These are phyloP conservation scores for Ptilonorhynchus violaceus DNA, from an alignment of 2,113 vertebrate species.

Conservation along the genomic window DNA sequence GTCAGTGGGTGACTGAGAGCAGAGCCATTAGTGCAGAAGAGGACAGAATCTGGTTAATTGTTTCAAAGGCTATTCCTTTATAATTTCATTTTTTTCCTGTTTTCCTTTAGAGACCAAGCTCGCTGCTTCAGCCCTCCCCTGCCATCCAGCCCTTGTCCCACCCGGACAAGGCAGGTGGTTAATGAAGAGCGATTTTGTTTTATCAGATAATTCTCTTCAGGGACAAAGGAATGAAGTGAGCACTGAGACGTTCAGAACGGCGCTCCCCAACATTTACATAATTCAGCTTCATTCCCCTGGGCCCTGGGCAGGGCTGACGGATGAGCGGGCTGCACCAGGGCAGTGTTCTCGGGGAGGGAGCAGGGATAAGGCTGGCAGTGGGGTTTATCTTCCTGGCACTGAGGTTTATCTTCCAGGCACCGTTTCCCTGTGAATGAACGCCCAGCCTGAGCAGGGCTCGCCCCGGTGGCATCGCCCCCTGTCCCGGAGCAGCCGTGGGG, in stretches of 20 bases:
- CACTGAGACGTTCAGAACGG: not conserved
- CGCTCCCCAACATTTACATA: not conserved
- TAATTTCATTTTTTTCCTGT: not conserved
- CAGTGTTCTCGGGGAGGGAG: not conserved
- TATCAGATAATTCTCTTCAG: not conserved
- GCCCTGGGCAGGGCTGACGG: not conserved
- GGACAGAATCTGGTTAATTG: not conserved
- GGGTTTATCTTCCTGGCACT: not conserved
- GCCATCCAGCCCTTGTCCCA: not conserved
- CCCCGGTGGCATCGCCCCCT: not conserved
- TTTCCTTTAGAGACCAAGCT: not conserved
- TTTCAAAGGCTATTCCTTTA: not conserved
- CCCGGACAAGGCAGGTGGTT: slow-evolving; percentile 14
- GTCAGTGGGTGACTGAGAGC: not conserved
- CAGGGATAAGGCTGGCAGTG: not conserved
- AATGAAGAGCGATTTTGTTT: slow-evolving; percentile 36
- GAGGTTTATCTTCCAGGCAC: not conserved
- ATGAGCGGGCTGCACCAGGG: not conserved
- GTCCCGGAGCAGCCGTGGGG: not conserved
- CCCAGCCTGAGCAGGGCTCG: not conserved
- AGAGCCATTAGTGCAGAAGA: not conserved
- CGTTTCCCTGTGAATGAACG: not conserved
- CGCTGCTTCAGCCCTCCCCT: not conserved
- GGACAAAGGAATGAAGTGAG: not conserved
- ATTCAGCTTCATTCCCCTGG: not conserved